Percentiles rank a stretch among this genome's conserved stretches.
Evolutionary conservation across 2,888 invertebrate genomes (phyloP).

Genomic region (Polylopha cassiicola): DNA sequence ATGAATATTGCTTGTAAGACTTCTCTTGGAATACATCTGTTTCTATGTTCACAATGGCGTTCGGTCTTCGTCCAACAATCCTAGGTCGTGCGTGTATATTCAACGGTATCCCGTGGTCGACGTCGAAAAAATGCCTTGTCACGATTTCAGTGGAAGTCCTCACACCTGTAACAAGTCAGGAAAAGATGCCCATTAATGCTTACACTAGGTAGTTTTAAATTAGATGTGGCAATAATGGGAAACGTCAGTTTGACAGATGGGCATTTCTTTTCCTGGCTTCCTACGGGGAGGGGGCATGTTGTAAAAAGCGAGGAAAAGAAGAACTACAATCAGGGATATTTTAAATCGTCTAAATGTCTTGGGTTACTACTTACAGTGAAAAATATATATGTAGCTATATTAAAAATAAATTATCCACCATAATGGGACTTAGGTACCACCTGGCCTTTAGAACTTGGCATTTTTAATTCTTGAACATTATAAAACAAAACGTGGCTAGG

Average conservation of each 20-base stretch:
- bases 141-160: conserved; percentile 70
- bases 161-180: conserved; percentile 73
- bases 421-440: too few species aligned
- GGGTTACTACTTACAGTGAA: too few species aligned
- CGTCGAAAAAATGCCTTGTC: conserved; percentile 68
- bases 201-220: background rate
- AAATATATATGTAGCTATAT: too few species aligned
- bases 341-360: too few species aligned
- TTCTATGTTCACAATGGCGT: conserved; percentile 67
- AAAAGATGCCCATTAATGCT: conserved; percentile 57
- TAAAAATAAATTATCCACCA: too few species aligned
- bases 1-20: conserved; percentile 72
- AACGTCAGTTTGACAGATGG: conserved; percentile 35
- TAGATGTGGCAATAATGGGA: conserved; percentile 28
- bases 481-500: too few species aligned
- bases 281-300: conserved; percentile 48
- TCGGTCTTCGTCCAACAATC: conserved; percentile 61
- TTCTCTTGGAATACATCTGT: conserved; percentile 72
- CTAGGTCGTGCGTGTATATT: conserved; percentile 67
- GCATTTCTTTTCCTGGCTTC: conserved; percentile 75
- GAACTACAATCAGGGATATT: too few species aligned
- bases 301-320: conserved; percentile 74
- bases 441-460: too few species aligned
- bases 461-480: too few species aligned
- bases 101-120: conserved; percentile 65